Evolutionary conservation across 2,797 vertebrate species (phyloP), one percentile per base, ranked within the genome.

Genomic region (Tauraco hartlaubi): DNA sequence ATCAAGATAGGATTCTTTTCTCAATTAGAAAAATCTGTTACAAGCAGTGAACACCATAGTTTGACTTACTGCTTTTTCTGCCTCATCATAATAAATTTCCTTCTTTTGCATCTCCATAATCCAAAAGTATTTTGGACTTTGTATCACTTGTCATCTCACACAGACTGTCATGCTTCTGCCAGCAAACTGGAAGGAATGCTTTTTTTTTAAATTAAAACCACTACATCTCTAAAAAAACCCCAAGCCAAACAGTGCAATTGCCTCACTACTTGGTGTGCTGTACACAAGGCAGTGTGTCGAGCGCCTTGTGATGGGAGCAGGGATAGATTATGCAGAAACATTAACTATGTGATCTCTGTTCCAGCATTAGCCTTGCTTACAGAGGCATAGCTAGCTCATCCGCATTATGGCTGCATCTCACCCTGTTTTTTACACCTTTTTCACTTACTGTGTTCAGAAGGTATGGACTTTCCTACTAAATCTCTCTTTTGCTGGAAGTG

Each of bases 231-330:
- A 23, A 35, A 54, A 33, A 22, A 19, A 23, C 3, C 35, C 35
- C 35, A 35, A 35, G 35, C 35, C 13, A 37, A 59, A 61, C 0
- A 0, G 8, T 49, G 22, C 48, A 54, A 7, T 48, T 83, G 10
- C n/a, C 23, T 21, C 10, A 12, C 43, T 54, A 37, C 15, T 14
- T 71, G 52, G 6, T 62, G 41, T 87, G 35, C 68, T 67, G 18
- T 19, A 33, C n/a, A n/a, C n/a, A n/a, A n/a, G n/a, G n/a, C 43
- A n/a, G 25, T 19, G 12, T 15, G 13, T 44, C 51, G 63, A 58
- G 11, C 31, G 64, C 15, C 21, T 43, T 73, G 81, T 44, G 54
- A 61, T 15, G 41, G 22, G 35, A 87, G 21, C 20, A n/a, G 18
- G 17, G 17, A 14, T 41, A 46, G 35, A 73, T 51, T 48, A 43